These are phyloP conservation scores for Crenuchus spilurus DNA, from an alignment of 2,797 vertebrate species.

Conservation along the genomic window DNA sequence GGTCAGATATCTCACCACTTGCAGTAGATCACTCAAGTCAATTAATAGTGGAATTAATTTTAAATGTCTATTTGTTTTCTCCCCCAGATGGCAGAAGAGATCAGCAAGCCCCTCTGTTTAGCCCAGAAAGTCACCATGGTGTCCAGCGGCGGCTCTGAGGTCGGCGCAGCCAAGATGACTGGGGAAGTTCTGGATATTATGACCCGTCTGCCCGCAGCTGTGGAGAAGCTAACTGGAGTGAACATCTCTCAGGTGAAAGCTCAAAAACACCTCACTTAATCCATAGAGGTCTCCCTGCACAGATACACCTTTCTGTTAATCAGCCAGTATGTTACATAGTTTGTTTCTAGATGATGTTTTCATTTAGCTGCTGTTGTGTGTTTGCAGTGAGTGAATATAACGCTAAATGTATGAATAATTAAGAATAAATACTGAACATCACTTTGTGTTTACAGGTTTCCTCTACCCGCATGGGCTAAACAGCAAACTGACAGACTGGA, in stretches of 20 bases:
- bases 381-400: not conserved
- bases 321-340: not conserved
- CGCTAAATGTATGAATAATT: no score
- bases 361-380: no score
- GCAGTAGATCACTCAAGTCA: not conserved
- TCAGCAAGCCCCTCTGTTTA: slow-evolving; percentile 82
- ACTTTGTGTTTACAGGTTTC: slow-evolving; percentile 58
- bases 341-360: no score
- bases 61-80: not conserved
- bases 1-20: slow-evolving; percentile 69
- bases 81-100: slow-evolving; percentile 87
- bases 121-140: slow-evolving; percentile 89
- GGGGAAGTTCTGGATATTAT: slow-evolving; percentile 91
- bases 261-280: not conserved
- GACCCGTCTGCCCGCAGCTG: slow-evolving; percentile 76
- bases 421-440: no score
- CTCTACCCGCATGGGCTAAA: slow-evolving; percentile 60
- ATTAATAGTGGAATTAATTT: not conserved
- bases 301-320: no score
- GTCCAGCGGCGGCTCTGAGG: slow-evolving; percentile 84
- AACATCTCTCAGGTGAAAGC: slow-evolving; percentile 83
- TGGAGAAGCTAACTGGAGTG: slow-evolving; percentile 90
- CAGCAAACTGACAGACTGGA: not conserved
- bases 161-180: slow-evolving; percentile 86
- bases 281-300: no score